phyloP scores from a whole-genome alignment of 2,113 vertebrate species.

The Pomatorhinus ruficollis region DNA sequence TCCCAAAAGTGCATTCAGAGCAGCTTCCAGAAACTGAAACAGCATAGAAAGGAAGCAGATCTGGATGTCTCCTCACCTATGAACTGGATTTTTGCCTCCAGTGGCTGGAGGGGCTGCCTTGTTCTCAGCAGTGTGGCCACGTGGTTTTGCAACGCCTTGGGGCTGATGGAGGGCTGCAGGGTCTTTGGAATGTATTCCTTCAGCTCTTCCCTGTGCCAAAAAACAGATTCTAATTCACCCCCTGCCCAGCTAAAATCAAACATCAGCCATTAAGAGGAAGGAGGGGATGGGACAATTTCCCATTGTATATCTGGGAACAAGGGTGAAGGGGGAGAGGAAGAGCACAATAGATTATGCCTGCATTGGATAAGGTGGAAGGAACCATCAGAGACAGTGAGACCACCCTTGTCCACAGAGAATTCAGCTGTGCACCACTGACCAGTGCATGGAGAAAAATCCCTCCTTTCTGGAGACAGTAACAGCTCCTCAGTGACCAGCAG shows the following conservation, averaged over 20 bases:
- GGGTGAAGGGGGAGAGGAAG: background rate
- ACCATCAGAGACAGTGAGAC: background rate
- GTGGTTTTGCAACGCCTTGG: slow-evolving; percentile 54
- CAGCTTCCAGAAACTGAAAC: background rate
- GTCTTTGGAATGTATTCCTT: slow-evolving; percentile 76
- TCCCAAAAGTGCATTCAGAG: background rate
- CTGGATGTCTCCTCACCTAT: slow-evolving; percentile 76
- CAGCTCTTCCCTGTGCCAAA: slow-evolving; percentile 78
- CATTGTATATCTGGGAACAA: background rate
- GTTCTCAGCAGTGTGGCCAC: slow-evolving; percentile 58
- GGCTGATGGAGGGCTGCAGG: slow-evolving; percentile 30
- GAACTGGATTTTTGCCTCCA: slow-evolving; percentile 83
- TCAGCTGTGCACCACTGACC: background rate
- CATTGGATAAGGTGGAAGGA: background rate
- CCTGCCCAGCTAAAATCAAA: background rate
- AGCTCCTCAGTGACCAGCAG: background rate
- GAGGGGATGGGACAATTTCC: background rate
- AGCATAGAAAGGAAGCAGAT: background rate
- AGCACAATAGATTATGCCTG: background rate
- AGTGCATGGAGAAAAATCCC: background rate
- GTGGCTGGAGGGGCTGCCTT: slow-evolving; percentile 52
- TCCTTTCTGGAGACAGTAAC: background rate
- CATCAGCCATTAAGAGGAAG: background rate
- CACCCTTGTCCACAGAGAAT: background rate
- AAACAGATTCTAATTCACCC: background rate